Evolutionary conservation across 2,113 vertebrate species (phyloP).

Genomic region (Halichoeres trimaculatus): DNA sequence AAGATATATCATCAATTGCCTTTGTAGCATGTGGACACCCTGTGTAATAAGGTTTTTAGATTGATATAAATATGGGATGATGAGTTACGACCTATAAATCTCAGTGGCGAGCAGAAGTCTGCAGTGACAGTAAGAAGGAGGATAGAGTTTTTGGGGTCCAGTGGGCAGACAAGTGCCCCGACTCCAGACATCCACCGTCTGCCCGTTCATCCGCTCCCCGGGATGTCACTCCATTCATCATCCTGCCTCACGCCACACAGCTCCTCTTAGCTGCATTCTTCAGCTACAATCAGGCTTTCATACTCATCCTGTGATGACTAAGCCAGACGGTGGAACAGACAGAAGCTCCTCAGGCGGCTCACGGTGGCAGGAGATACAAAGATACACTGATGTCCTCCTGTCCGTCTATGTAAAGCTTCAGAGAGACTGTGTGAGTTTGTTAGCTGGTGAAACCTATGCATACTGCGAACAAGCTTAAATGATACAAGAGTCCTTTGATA

Average conservation of each 20-base stretch:
- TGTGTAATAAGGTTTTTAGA: no score
- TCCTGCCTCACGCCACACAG: conserved; percentile 53
- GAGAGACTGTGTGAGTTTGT: background rate
- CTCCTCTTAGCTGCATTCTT: conserved; percentile 61
- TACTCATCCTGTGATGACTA: conserved; percentile 70
- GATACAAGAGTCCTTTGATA: background rate
- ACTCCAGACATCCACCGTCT: conserved; percentile 58
- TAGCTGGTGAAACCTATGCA: conserved; percentile 22
- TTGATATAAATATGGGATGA: no score
- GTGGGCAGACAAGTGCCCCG: conserved; percentile 44
- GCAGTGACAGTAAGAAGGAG: background rate
- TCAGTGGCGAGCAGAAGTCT: conserved; percentile 19
- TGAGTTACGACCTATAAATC: background rate
- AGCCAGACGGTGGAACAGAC: conserved; percentile 69
- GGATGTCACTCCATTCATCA: conserved; percentile 80
- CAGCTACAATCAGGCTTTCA: conserved; percentile 75
- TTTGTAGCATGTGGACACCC: no score
- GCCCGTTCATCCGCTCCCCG: conserved; percentile 55
- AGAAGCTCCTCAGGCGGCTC: conserved; percentile 53
- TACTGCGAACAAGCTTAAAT: conserved; percentile 1
- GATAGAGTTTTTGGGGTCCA: conserved; percentile 35
- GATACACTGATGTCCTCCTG: conserved; percentile 29
- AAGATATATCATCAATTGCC: no score
- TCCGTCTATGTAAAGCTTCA: conserved; percentile 11
- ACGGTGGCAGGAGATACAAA: conserved; percentile 36